These are phyloP conservation scores for Ophion costatus DNA, from an alignment of 2,888 invertebrate species.

Conservation along the genomic window DNA sequence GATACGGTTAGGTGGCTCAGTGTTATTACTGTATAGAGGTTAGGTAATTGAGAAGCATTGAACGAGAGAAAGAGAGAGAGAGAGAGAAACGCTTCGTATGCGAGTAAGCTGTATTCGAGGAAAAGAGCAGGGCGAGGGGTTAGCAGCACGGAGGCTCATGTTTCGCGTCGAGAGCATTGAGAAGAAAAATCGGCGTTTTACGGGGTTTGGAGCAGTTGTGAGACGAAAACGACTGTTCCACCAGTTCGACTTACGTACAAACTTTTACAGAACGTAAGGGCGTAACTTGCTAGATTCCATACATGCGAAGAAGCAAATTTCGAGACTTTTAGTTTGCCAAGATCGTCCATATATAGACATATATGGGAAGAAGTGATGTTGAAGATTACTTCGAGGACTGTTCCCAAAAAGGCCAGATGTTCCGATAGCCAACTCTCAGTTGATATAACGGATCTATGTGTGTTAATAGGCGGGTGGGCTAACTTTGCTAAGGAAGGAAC, in stretches of 20 bases:
- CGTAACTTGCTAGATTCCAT: neutral
- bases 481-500: slow-evolving; percentile 72
- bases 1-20: slow-evolving; percentile 33
- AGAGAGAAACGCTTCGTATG: slow-evolving; percentile 2
- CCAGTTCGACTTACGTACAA: slow-evolving; percentile 37
- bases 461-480: slow-evolving; percentile 63
- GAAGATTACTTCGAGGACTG: no score
- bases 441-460: slow-evolving; percentile 38
- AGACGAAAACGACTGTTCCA: slow-evolving; percentile 53
- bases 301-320: neutral
- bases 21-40: slow-evolving; percentile 30
- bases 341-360: neutral
- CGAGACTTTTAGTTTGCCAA: neutral
- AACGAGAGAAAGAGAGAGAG: slow-evolving; percentile 20
- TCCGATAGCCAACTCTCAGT: neutral
- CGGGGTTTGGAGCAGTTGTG: slow-evolving; percentile 13
- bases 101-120: neutral
- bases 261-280: slow-evolving; percentile 1
- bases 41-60: slow-evolving; percentile 58
- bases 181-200: slow-evolving; percentile 54
- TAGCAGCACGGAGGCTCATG: slow-evolving; percentile 16
- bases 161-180: slow-evolving; percentile 21
- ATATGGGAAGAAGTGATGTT: neutral
- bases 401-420: no score
- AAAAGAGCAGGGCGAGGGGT: neutral